A percentile compares a stretch with the other conserved stretches of the same genome.
These are phyloP conservation scores for Lumbricus terrestris DNA, from an alignment of 2,888 invertebrate genomes.

Conservation along the genomic window DNA sequence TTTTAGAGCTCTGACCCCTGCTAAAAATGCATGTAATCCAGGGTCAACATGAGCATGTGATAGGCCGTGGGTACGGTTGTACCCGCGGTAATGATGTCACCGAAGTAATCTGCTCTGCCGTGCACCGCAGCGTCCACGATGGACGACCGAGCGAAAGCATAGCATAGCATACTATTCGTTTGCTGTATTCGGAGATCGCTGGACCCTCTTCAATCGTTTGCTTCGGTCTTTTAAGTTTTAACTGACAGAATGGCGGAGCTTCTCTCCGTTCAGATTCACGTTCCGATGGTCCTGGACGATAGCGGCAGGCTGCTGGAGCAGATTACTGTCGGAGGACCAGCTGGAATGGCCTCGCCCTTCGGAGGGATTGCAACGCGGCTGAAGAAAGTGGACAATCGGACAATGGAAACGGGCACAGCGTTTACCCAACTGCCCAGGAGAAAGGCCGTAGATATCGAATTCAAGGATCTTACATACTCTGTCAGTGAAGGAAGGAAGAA, in stretches of 20 bases:
- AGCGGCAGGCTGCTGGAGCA: conserved; percentile 38
- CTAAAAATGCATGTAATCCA: neutral
- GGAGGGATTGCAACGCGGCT: conserved; percentile 30
- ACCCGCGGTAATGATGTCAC: neutral
- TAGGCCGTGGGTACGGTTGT: neutral
- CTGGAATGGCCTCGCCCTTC: conserved; percentile 7
- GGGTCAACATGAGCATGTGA: conserved; percentile 3
- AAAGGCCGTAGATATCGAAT: conserved; percentile 87
- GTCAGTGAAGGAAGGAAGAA: conserved; percentile 71
- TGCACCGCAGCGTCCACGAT: neutral
- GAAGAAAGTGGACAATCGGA: conserved; percentile 38
- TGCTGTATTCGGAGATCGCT: neutral
- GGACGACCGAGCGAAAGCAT: neutral
- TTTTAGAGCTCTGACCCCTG: neutral
- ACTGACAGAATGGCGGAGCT: conserved; percentile 53
- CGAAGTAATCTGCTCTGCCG: neutral
- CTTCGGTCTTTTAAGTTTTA: no score
- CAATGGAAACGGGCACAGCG: conserved; percentile 19
- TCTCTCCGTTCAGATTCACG: conserved; percentile 56
- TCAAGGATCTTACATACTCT: conserved; percentile 81
- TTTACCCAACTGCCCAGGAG: conserved; percentile 58
- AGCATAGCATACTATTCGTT: neutral
- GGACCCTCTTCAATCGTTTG: neutral
- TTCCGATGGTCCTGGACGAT: conserved; percentile 44
- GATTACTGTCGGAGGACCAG: neutral